Conservation (phyloP, 2,888 invertebrate species). For the Acrobasis repandana region DNA sequence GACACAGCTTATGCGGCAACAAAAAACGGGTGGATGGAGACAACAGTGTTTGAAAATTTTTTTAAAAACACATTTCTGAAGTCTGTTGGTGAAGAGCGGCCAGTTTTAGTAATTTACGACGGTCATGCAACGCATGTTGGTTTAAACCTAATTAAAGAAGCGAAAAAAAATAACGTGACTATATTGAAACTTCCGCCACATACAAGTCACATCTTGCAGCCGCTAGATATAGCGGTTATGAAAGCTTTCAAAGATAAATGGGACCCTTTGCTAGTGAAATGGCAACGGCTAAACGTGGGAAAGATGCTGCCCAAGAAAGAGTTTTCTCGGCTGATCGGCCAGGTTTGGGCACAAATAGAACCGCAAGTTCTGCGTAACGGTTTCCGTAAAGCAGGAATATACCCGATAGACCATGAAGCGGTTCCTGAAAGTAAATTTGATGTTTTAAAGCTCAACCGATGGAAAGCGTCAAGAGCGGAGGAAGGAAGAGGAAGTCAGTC, state of each 20-base stretch:
- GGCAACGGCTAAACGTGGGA: slow-evolving; percentile 30
- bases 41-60: too few relatives aligned
- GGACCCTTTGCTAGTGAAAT: slow-evolving; percentile 27
- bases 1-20: too few relatives aligned
- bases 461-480: too few relatives aligned
- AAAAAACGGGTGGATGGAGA: too few relatives aligned
- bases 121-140: background rate
- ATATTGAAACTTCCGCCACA: slow-evolving; percentile 31
- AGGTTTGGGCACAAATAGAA: slow-evolving; percentile 24
- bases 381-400: slow-evolving; percentile 16
- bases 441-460: background rate
- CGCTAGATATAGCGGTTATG: slow-evolving; percentile 28
- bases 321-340: slow-evolving; percentile 25
- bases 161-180: slow-evolving; percentile 20
- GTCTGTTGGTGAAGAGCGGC: background rate
- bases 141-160: slow-evolving; percentile 6
- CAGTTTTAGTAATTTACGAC: background rate
- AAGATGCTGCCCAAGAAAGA: slow-evolving; percentile 25
- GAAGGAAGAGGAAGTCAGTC: too few relatives aligned
- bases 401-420: background rate
- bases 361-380: slow-evolving; percentile 2
- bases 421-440: slow-evolving; percentile 8
- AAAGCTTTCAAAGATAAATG: slow-evolving; percentile 29
- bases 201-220: slow-evolving; percentile 29
- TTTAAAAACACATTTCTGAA: background rate